A percentile compares a stretch with the other conserved stretches of the same genome.
Conservation (phyloP, 1,140 invertebrate species). For the Hypsibius dujardini region DNA sequence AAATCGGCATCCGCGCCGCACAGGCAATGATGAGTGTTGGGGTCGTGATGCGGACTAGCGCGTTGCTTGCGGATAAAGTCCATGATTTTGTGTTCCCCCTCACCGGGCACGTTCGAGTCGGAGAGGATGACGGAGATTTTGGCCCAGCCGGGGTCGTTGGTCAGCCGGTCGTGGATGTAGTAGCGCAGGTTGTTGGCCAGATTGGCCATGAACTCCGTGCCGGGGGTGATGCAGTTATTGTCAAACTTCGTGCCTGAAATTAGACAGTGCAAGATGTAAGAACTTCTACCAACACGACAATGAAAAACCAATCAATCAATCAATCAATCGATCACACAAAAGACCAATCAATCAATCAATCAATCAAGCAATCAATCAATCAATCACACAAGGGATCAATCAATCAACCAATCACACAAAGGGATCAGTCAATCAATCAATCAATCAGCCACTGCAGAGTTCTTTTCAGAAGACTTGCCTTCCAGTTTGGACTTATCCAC, state of each 20-base stretch:
- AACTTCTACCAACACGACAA: background rate
- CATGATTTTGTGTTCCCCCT: constrained; percentile 99
- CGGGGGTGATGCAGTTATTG: constrained; percentile 95
- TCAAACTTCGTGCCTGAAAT: constrained; percentile 68
- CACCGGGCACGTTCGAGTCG: constrained; percentile 93
- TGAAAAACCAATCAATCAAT: background rate
- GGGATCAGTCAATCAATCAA: background rate
- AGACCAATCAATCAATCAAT: background rate
- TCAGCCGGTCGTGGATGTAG: constrained; percentile 82
- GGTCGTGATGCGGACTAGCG: constrained; percentile 84
- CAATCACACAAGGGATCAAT: constrained; percentile 15
- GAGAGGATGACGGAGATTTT: constrained; percentile 81
- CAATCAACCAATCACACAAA: constrained; percentile 5
- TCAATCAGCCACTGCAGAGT: constrained; percentile 23
- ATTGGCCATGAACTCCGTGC: constrained; percentile 92
- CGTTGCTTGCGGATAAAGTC: constrained; percentile 90
- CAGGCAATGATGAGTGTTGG: constrained; percentile 88
- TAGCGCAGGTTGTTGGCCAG: constrained; percentile 84
- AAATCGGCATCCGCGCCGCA: constrained; percentile 97
- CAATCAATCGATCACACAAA: background rate
- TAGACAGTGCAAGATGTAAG: background rate
- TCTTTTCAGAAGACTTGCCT: constrained; percentile 37
- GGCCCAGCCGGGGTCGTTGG: constrained; percentile 86
- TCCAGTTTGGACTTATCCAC: background rate
- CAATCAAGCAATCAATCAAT: constrained; percentile 13